Evolutionary conservation across 1,140 invertebrate genomes (phyloP).

Genomic region (Drosophila chauvacae): DNA sequence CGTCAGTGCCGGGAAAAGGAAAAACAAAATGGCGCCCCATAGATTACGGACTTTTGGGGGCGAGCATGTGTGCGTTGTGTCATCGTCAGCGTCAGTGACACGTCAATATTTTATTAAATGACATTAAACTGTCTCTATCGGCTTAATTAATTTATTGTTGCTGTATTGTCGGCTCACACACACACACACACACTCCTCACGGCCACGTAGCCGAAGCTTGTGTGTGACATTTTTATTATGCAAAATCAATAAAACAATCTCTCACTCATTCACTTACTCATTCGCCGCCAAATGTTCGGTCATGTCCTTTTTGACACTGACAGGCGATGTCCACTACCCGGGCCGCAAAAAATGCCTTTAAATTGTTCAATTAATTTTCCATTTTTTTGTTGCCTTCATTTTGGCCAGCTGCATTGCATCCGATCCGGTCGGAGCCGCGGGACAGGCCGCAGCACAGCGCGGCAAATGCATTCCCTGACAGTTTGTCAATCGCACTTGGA

Average conservation of each 20-base stretch:
- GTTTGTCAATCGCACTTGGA: slow-evolving; percentile 76
- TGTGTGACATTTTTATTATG: slow-evolving; percentile 84
- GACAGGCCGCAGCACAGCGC: slow-evolving; percentile 44
- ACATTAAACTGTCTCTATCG: slow-evolving; percentile 85
- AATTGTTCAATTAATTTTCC: slow-evolving; percentile 82
- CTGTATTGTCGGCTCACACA: slow-evolving; percentile 70
- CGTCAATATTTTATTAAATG: slow-evolving; percentile 85
- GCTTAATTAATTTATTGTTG: slow-evolving; percentile 85
- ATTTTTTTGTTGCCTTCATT: slow-evolving; percentile 56
- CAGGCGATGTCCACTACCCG: slow-evolving; percentile 50
- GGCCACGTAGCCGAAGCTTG: slow-evolving; percentile 37
- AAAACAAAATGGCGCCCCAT: slow-evolving; percentile 77
- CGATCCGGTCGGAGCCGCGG: slow-evolving; percentile 15
- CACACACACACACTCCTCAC: background rate
- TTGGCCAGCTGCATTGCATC: slow-evolving; percentile 35
- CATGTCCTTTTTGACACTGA: slow-evolving; percentile 84
- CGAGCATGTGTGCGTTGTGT: slow-evolving; percentile 44
- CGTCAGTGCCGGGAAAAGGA: slow-evolving; percentile 57
- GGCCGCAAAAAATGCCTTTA: slow-evolving; percentile 65
- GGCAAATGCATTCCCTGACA: slow-evolving; percentile 69
- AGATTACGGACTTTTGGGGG: slow-evolving; percentile 37
- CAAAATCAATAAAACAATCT: slow-evolving; percentile 84
- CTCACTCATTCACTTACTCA: slow-evolving; percentile 67
- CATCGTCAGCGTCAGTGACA: slow-evolving; percentile 77
- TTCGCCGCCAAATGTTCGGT: slow-evolving; percentile 72